These are phyloP conservation scores for Stratiomys singularior DNA, from an alignment of 2,888 invertebrate genomes.

Conservation along the genomic window DNA sequence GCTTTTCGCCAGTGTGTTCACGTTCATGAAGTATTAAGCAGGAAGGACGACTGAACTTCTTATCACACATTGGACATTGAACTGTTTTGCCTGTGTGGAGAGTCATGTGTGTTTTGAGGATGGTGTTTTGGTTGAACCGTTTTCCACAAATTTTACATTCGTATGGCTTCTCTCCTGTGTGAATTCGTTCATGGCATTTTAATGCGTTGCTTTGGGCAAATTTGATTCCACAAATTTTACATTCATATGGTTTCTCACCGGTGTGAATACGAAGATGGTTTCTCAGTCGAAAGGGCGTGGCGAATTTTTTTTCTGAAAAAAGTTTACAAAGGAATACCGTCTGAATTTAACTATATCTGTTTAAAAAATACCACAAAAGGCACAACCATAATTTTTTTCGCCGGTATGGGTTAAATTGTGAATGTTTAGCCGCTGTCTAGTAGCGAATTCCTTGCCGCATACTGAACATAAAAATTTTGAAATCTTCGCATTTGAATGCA, in stretches of 20 bases:
- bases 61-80: slow-evolving; percentile 60
- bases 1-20: slow-evolving; percentile 60
- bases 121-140: slow-evolving; percentile 60
- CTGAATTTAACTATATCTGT: neutral
- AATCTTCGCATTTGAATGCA: slow-evolving; percentile 53
- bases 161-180: slow-evolving; percentile 60
- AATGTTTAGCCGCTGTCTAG: slow-evolving; percentile 50
- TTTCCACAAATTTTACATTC: slow-evolving; percentile 59
- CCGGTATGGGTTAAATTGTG: slow-evolving; percentile 60
- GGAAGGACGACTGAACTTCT: slow-evolving; percentile 59
- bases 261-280: slow-evolving; percentile 59
- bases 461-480: slow-evolving; percentile 53
- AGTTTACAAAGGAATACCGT: slow-evolving; percentile 18
- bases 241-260: slow-evolving; percentile 59
- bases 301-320: slow-evolving; percentile 58
- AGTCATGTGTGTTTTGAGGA: slow-evolving; percentile 60
- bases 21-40: slow-evolving; percentile 59
- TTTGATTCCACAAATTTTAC: slow-evolving; percentile 57
- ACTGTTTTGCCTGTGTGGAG: slow-evolving; percentile 60
- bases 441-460: slow-evolving; percentile 52
- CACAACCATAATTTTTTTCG: slow-evolving; percentile 58
- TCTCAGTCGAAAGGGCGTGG: slow-evolving; percentile 58
- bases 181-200: slow-evolving; percentile 59
- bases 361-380: slow-evolving; percentile 57
- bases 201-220: slow-evolving; percentile 59